Percentiles rank a stretch among this genome's conserved stretches.
These are phyloP conservation scores for Helleia helle DNA, from an alignment of 2,888 invertebrate genomes.

Conservation along the genomic window DNA sequence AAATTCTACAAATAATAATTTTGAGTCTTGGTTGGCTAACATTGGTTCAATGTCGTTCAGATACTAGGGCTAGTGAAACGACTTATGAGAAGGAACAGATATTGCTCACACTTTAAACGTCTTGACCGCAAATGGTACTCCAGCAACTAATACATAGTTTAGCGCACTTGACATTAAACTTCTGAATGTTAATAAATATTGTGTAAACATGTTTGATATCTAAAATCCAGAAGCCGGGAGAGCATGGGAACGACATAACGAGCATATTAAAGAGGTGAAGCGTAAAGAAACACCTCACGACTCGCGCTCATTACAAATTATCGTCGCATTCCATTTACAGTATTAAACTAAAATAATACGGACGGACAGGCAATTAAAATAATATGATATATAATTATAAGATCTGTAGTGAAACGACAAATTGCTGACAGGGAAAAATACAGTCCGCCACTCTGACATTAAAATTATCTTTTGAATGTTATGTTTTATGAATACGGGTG, in stretches of 20 bases:
- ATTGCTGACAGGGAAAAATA: constrained; percentile 45
- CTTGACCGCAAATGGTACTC: no score
- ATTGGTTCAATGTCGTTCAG: no score
- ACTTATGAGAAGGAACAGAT: no score
- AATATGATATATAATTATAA: constrained; percentile 45
- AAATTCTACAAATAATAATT: no score
- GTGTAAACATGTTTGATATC: constrained; percentile 14
- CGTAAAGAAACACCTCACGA: constrained; percentile 52
- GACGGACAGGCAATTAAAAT: constrained; percentile 43
- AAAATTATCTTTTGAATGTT: neutral
- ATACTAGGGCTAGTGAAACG: no score
- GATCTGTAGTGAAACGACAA: constrained; percentile 29
- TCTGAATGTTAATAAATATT: no score
- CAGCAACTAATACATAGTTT: no score
- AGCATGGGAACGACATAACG: constrained; percentile 63
- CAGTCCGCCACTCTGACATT: constrained; percentile 17
- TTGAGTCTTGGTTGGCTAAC: no score
- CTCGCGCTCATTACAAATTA: constrained; percentile 70
- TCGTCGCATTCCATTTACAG: constrained; percentile 62
- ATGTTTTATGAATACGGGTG: neutral
- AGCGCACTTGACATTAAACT: no score
- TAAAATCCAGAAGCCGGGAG: constrained; percentile 18
- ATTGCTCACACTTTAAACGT: no score
- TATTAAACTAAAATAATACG: constrained; percentile 36
- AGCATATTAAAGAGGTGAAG: constrained; percentile 59